A percentile compares a stretch with the other conserved stretches of the same genome.
Evolutionary conservation across 2,888 invertebrate species (phyloP).

Genomic region (Byasa hedistus): DNA sequence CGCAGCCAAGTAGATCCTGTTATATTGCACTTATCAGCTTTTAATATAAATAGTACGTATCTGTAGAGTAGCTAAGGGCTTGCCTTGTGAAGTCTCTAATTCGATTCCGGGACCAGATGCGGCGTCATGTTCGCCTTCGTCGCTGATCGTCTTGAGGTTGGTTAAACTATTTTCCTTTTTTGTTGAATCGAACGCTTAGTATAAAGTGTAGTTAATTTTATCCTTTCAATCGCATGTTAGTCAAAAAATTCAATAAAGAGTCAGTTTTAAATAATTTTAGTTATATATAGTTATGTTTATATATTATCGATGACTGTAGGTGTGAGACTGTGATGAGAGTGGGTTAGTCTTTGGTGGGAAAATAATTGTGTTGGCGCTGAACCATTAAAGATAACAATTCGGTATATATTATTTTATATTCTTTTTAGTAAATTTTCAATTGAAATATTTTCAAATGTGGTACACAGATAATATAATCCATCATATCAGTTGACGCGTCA

Average conservation of each 20-base stretch:
- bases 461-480: not conserved
- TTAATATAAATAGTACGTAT: no score
- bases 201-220: not conserved
- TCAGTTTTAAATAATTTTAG: constrained; percentile 25
- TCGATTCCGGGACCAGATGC: no score
- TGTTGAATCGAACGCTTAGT: not conserved
- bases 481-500: not conserved
- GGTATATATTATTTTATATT: not conserved
- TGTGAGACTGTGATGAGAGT: constrained; percentile 25
- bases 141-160: no score
- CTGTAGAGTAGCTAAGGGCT: no score
- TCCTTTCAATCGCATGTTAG: not conserved
- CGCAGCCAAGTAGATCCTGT: no score
- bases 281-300: constrained; percentile 15
- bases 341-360: constrained; percentile 6
- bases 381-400: not conserved
- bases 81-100: no score
- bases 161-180: no score
- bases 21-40: no score
- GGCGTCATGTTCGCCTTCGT: no score
- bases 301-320: constrained; percentile 21
- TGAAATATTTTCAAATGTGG: not conserved
- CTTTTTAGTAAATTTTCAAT: not conserved
- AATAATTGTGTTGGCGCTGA: constrained; percentile 6
- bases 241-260: not conserved